Evolutionary conservation across 2,113 vertebrate species (phyloP).

Genomic region (Brachyistius frenatus): DNA sequence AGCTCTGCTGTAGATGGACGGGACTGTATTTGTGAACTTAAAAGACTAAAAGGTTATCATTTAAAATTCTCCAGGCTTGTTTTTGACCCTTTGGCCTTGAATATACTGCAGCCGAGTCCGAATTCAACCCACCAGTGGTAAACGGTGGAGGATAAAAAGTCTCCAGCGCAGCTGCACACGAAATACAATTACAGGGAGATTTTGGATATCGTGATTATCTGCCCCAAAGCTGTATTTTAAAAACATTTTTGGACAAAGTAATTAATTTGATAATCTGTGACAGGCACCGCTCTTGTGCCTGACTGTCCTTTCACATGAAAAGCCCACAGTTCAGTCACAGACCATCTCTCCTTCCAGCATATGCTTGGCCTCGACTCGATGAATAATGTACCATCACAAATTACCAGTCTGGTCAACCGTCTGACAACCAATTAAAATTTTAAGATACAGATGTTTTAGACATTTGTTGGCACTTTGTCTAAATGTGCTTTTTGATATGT

Average conservation of each 20-base stretch:
- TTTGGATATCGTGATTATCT: background rate
- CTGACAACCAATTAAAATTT: conserved; percentile 79
- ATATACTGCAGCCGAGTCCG: background rate
- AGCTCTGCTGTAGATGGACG: background rate
- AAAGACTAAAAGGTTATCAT: background rate
- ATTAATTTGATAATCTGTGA: conserved; percentile 3
- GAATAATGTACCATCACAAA: conserved; percentile 81
- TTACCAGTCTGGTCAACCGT: conserved; percentile 69
- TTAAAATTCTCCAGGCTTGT: background rate
- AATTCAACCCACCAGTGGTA: conserved; percentile 10
- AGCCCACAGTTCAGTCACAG: conserved; percentile 34
- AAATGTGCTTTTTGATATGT: conserved; percentile 47
- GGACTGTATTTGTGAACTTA: background rate
- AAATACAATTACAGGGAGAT: background rate
- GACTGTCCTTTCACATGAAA: conserved; percentile 42
- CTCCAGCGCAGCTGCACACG: conserved; percentile 1
- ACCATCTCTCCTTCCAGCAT: conserved; percentile 51
- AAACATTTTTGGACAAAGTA: background rate
- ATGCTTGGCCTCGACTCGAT: conserved; percentile 65
- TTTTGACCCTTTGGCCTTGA: conserved; percentile 1
- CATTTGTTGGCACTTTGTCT: conserved; percentile 65
- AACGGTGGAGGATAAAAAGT: conserved; percentile 12
- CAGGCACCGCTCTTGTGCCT: background rate
- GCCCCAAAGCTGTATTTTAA: background rate
- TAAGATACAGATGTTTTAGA: conserved; percentile 78